Base-by-base conservation (phyloP, 2,888 invertebrate species). In the Keiferia lycopersicella region DNA sequence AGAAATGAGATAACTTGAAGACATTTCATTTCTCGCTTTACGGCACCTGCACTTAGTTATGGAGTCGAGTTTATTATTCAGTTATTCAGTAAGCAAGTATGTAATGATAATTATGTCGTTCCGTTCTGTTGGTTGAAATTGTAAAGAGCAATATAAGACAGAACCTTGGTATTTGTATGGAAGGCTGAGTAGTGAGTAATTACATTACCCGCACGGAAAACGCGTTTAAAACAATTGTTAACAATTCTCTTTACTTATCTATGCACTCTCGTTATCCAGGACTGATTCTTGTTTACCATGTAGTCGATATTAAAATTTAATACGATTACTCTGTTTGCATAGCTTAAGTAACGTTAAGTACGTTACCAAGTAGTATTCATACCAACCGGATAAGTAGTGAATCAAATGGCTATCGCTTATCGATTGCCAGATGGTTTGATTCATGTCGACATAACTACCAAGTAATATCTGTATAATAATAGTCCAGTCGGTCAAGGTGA, bases 371-470 rank as follows among this genome's bases (percentile, higher is more conserved):
- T 22, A 22, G 51, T 20, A 41, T n/a, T 1, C 41, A n/a, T 6
- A 45, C n/a, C n/a, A n/a, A 26, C 26, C 26, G 34, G 34, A 41
- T 59, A 20, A 41, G 39, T 20, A 59, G 34, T 57, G 45, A 62
- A 53, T 53, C 56, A 56, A 62, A 62, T 56, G 67, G 67, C 65
- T 69, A 69, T 73, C 65, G 76, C 70, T 74, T 79, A 84, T 83
- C 78, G 79, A 83, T 78, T 79, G 70, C 73, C 73, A 74, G 73
- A 68, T 79, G 77, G 78, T 82, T 83, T 84, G 84, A 83, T 84
- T 82, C 76, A 74, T 71, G 77, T 80, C 81, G 80, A 79, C 78
- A 76, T 73, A 71, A 69, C 69, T 62, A 65, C 51, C 62, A 56
- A 72, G 73, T 75, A 74, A 75, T 80, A 80, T 74, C 74, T 70